Conservation (phyloP, 2,888 invertebrate species). For the Andrena minutula region DNA sequence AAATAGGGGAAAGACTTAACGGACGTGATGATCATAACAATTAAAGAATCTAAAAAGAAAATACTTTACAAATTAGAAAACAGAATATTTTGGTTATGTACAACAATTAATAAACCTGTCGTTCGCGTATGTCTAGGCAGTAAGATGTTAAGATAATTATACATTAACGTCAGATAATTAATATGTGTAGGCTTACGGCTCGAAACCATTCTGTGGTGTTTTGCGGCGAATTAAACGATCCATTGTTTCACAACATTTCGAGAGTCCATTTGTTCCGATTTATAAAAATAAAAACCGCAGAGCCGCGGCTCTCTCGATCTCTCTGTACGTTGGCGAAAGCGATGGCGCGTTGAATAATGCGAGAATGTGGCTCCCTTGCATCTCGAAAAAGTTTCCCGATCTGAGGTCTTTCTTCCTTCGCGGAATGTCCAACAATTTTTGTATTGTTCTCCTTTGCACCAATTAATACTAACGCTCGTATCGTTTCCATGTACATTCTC, state of each 20-base stretch:
- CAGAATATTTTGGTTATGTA: slow-evolving; percentile 85
- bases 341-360: slow-evolving; percentile 38
- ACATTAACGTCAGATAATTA: slow-evolving; percentile 74
- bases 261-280: slow-evolving; percentile 51
- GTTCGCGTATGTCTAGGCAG: slow-evolving; percentile 82
- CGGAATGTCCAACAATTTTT: slow-evolving; percentile 54
- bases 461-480: slow-evolving; percentile 47
- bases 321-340: slow-evolving; percentile 40
- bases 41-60: slow-evolving; percentile 78
- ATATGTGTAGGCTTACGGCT: slow-evolving; percentile 70
- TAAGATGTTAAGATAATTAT: slow-evolving; percentile 81
- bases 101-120: slow-evolving; percentile 83
- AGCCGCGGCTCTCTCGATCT: slow-evolving; percentile 33
- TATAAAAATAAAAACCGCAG: slow-evolving; percentile 25
- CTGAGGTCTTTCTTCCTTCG: slow-evolving; percentile 54
- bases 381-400: slow-evolving; percentile 43
- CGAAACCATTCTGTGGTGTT: slow-evolving; percentile 53
- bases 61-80: slow-evolving; percentile 83
- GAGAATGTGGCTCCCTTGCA: slow-evolving; percentile 35
- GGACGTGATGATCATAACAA: slow-evolving; percentile 75
- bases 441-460: slow-evolving; percentile 65
- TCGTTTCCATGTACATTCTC: slow-evolving; percentile 34
- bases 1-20: slow-evolving; percentile 74
- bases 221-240: slow-evolving; percentile 54
- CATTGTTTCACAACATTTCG: slow-evolving; percentile 40